These are phyloP conservation scores for Corythornis vintsioides DNA, from an alignment of 2,113 vertebrate genomes.

Conservation along the genomic window DNA sequence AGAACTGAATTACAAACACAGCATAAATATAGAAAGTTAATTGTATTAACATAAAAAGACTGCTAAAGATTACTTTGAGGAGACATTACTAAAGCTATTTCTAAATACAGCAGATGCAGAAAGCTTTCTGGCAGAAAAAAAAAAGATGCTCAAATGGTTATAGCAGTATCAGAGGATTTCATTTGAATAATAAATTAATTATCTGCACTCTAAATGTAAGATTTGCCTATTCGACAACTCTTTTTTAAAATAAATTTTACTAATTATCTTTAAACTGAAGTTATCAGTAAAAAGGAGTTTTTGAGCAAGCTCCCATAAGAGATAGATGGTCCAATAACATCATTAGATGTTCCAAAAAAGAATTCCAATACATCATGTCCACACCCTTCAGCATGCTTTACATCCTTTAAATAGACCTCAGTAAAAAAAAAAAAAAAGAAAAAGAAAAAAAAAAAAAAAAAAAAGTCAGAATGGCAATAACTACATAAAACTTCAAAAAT, in stretches of 20 bases:
- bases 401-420: not conserved
- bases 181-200: not conserved
- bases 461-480: not conserved
- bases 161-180: not conserved
- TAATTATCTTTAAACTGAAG: not conserved
- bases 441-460: not conserved
- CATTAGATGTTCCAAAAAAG: not conserved
- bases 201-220: not conserved
- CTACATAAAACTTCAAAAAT: not conserved
- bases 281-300: not conserved
- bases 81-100: not conserved
- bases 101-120: not conserved
- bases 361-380: not conserved
- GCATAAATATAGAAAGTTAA: not conserved
- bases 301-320: not conserved
- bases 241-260: not conserved
- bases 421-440: not conserved
- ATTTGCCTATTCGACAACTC: not conserved
- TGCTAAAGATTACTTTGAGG: not conserved
- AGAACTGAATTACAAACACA: not conserved
- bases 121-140: not conserved
- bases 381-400: not conserved
- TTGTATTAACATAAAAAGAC: not conserved
- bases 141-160: not conserved
- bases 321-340: not conserved